A percentile compares a stretch with the other conserved stretches of the same genome.
phyloP scores from a whole-genome alignment of 2,113 vertebrate species.

The Microtus montanus region DNA sequence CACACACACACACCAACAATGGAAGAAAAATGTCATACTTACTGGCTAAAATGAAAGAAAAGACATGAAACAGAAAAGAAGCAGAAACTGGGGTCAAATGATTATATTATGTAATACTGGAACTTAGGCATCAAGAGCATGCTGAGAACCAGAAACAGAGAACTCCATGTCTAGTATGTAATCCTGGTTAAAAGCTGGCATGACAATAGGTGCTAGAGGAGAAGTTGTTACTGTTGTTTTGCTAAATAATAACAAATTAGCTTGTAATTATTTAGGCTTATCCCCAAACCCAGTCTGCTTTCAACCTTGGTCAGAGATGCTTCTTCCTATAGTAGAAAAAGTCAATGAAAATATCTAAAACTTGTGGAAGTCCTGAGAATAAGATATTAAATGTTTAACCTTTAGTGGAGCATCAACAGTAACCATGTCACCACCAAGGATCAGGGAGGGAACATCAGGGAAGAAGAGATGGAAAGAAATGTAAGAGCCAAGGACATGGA shows the following conservation, averaged over 20 bases:
- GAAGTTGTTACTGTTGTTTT: not conserved
- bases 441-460: not conserved
- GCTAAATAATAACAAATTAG: not conserved
- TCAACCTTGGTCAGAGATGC: not conserved
- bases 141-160: not conserved
- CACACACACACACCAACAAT: not conserved
- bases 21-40: too few relatives aligned
- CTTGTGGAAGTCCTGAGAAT: not conserved
- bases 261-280: not conserved
- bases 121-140: not conserved
- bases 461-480: not conserved
- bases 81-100: not conserved
- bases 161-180: not conserved
- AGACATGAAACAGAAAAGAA: not conserved
- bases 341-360: not conserved
- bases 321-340: too few relatives aligned
- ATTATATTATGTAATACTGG: not conserved
- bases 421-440: too few relatives aligned
- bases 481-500: too few relatives aligned
- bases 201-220: too few relatives aligned
- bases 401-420: too few relatives aligned
- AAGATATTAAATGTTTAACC: not conserved
- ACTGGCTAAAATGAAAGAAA: not conserved
- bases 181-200: not conserved
- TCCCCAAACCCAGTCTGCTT: too few relatives aligned